Evolutionary conservation across 2,888 invertebrate species (phyloP), one percentile per base, ranked within the genome.

Genomic region (Nemotelus nigrinus): DNA sequence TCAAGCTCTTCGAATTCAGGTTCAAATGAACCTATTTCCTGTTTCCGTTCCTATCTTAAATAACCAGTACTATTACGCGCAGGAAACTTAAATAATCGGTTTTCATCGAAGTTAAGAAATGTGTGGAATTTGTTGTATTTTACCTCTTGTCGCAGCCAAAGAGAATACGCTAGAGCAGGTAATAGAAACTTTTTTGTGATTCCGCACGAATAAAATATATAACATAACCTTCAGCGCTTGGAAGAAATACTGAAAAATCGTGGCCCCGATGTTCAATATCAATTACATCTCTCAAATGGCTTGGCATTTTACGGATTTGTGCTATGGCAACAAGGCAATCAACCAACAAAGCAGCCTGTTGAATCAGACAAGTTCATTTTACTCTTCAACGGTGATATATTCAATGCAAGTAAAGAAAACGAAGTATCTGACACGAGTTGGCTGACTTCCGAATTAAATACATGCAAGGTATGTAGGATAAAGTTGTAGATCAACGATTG

Each of bases 341-440:
- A 85, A 39, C 83, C 92, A 2, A 89, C 89, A 2, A 82, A 83
- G 48, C 98, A 98, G 85, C 98, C 98, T 0, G 75, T 90, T 45
- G 89, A 91, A 84, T 86, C 87, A 7, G 84, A 89, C 55, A 88
- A 89, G 44, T 92, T 93, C 80, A 84, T 93, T 76, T 88, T 98
- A 77, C 85, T 96, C 43, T 96, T 94, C 89, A 98, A 98, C 89
- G 98, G 97, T 47, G 97, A 98, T 87, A 90, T 96, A 81, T 97
- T 93, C 87, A 91, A 88, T 57, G 80, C 89, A 81, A 84, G 88
- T 48, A 86, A 88, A 84, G 81, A 84, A 39, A 80, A 72, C 55
- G 79, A 82, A 70, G 83, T 82, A 5, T 88, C 90, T 80, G 92
- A 93, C 83, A 91, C 92, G 0, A 82, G 85, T 81, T 84, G 88